Percentiles rank a stretch among this genome's conserved stretches.
Conservation (phyloP, 2,113 vertebrate species). For the Melanerpes aurifrons region DNA sequence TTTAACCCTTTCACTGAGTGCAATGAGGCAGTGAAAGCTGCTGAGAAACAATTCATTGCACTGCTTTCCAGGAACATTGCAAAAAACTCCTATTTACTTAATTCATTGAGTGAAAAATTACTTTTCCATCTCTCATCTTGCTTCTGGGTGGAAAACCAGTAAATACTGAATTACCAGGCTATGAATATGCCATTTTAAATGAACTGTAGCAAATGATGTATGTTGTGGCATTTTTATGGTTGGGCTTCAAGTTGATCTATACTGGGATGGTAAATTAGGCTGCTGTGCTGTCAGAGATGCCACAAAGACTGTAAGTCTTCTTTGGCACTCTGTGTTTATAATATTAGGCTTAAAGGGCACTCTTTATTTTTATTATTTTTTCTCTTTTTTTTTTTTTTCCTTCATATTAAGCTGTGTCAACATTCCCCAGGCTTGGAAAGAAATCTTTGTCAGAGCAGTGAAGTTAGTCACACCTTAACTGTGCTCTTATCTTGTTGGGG, state of each 20-base stretch:
- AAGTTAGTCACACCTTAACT: not conserved
- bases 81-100: not conserved
- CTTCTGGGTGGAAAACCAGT: conserved; percentile 21
- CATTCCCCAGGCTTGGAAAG: not conserved
- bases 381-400: not conserved
- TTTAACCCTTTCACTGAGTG: not conserved
- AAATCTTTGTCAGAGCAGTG: not conserved
- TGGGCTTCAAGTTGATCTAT: conserved; percentile 46
- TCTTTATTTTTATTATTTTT: not conserved
- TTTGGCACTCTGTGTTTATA: not conserved
- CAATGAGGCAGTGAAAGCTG: not conserved
- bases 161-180: conserved; percentile 51
- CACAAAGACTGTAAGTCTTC: conserved; percentile 9
- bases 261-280: conserved; percentile 39
- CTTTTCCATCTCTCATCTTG: not conserved
- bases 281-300: conserved; percentile 20
- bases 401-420: not conserved
- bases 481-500: not conserved
- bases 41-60: not conserved
- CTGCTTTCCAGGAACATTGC: not conserved
- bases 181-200: conserved; percentile 49
- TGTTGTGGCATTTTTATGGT: conserved; percentile 40
- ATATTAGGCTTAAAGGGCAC: conserved; percentile 1
- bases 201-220: conserved; percentile 45
- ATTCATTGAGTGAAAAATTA: not conserved